Conservation (phyloP, 2,113 vertebrate genomes). For the Lates calcarifer region DNA sequence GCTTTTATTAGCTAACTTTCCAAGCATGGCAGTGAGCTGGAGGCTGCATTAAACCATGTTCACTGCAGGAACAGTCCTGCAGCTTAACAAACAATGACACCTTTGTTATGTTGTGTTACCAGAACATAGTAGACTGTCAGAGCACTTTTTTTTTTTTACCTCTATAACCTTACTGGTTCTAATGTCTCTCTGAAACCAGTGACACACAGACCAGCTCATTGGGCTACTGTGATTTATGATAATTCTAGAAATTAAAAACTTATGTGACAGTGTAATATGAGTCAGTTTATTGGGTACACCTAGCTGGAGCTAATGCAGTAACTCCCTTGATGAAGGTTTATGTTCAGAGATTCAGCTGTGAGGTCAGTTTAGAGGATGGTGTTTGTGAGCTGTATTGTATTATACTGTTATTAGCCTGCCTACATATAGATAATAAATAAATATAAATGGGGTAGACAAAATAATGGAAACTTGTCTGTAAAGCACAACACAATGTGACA, state of each 20-base stretch:
- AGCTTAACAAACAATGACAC: constrained; percentile 42
- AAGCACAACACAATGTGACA: neutral
- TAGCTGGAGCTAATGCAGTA: no score
- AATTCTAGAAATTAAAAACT: no score
- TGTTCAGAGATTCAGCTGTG: neutral
- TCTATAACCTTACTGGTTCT: constrained; percentile 3
- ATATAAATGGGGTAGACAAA: neutral
- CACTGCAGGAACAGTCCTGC: constrained; percentile 17
- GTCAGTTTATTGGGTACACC: no score
- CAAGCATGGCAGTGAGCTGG: neutral
- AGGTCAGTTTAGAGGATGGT: neutral
- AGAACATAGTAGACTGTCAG: constrained; percentile 20
- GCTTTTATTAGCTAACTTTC: constrained; percentile 7
- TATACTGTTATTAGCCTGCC: no score
- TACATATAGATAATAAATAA: no score
- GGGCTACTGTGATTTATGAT: no score
- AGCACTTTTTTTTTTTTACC: constrained; percentile 12
- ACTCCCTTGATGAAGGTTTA: no score
- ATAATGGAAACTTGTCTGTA: neutral
- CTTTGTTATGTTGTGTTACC: constrained; percentile 27
- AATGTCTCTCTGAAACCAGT: constrained; percentile 1
- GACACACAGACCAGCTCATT: neutral
- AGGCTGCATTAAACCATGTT: constrained; percentile 12
- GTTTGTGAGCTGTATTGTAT: neutral
- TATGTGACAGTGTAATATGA: neutral